Base-by-base conservation (phyloP, 1,140 invertebrate genomes). In the Pseudomyrmex dendroicus region DNA sequence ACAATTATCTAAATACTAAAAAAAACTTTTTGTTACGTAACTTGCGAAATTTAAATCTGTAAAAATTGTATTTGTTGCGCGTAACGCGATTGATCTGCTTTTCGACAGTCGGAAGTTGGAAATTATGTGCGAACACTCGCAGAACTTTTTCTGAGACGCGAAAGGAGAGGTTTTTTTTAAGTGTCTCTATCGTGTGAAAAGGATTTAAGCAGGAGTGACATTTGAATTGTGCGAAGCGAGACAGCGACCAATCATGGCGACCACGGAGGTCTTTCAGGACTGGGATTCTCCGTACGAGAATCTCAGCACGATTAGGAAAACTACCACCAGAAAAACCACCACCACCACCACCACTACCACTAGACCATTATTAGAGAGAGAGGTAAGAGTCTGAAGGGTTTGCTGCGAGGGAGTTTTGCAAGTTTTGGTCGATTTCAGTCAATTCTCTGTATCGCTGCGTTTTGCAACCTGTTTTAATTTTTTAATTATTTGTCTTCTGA, bases 241-340 rank as follows among this genome's bases (percentile, higher is more conserved):
- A 78, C 56, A 13, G 22, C 15, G n/a, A n/a, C n/a, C n/a, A 72
- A 89, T 84, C 56, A 94, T 94, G 94, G 93, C 94, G 74, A 94
- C 93, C 10, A 94, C 94, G 25, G 92, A 94, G 70, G 90, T 94
- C 13, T 94, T 94, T 62, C 94, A 94, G 85, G 94, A 94, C 56
- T 94, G 93, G 93, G 94, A 94, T 61, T 90, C 89, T 3, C 93
- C 94, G 22, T 90, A 93, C 25, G 93, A 94, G 44, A 91, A 67
- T 57, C 88, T 91, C 35, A 88, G 90, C 25, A 84, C 91, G 2
- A 88, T 92, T 68, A 90, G 87, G 5, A 90, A 89, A 66, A 93
- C 88, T 48, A 94, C 91, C n/a, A 91, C 86, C 52, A 94, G 87
- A 72, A 92, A 82, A 20, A 91, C 85, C 0, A 94, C 90, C 1